phyloP scores from a whole-genome alignment of 1,140 invertebrate species.

The Leucophenga varia region DNA sequence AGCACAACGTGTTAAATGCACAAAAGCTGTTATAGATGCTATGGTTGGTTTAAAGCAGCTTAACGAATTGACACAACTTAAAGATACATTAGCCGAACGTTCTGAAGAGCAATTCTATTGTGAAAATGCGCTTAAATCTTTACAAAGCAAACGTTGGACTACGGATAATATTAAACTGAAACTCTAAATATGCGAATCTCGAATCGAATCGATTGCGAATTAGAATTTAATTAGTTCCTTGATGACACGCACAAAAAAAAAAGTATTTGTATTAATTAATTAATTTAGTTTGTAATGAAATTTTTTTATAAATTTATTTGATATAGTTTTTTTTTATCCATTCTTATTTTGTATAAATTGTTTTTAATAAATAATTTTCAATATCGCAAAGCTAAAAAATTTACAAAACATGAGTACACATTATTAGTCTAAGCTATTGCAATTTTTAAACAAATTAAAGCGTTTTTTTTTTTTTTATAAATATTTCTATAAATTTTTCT shows the following conservation, averaged over 20 bases:
- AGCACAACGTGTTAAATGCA: conserved; percentile 42
- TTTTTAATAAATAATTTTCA: conserved; percentile 39
- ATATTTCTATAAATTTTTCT: too few relatives aligned
- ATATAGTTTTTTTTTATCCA: conserved; percentile 28
- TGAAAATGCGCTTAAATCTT: conserved; percentile 44
- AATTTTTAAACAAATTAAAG: conserved; percentile 43
- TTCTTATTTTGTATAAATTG: conserved; percentile 32
- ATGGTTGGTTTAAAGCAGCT: conserved; percentile 45
- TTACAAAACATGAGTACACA: conserved; percentile 42
- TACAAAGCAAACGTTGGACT: conserved; percentile 53
- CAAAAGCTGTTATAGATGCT: conserved; percentile 47
- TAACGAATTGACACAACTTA: conserved; percentile 40
- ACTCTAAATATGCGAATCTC: conserved; percentile 23
- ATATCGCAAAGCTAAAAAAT: conserved; percentile 37
- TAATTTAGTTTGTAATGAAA: conserved; percentile 30
- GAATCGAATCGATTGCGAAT: too few relatives aligned
- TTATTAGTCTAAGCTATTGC: conserved; percentile 44
- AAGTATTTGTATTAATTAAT: too few relatives aligned
- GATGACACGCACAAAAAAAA: too few relatives aligned
- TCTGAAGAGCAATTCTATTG: conserved; percentile 53
- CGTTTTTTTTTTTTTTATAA: conserved; percentile 27
- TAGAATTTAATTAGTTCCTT: too few relatives aligned
- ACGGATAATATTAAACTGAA: conserved; percentile 51
- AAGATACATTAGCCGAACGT: conserved; percentile 34
- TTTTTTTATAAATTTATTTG: conserved; percentile 32